Conservation (phyloP, 2,888 invertebrate species). For the Atherix ibis region DNA sequence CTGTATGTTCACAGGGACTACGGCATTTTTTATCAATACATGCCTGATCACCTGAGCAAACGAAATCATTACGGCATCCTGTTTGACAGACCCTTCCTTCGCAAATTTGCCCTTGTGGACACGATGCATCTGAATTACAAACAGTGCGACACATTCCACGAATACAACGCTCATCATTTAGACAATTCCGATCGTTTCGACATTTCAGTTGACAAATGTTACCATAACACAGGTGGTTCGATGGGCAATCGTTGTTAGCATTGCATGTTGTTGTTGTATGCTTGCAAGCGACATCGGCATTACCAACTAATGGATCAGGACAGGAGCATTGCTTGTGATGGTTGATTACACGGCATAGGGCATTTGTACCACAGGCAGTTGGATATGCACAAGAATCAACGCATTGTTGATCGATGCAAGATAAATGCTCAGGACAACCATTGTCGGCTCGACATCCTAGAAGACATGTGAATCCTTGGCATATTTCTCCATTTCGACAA, state of each 20-base stretch:
- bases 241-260: constrained; percentile 48
- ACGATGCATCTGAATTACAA: constrained; percentile 73
- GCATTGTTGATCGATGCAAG: constrained; percentile 70
- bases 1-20: constrained; percentile 57
- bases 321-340: constrained; percentile 64
- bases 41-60: constrained; percentile 57
- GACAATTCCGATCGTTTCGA: constrained; percentile 63
- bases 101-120: constrained; percentile 68
- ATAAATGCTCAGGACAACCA: constrained; percentile 53
- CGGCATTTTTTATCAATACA: constrained; percentile 71
- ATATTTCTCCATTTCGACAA: constrained; percentile 75
- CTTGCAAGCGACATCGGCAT: constrained; percentile 57
- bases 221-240: constrained; percentile 59
- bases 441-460: constrained; percentile 67
- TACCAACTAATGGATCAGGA: constrained; percentile 52
- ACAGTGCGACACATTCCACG: constrained; percentile 67
- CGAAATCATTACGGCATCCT: constrained; percentile 72
- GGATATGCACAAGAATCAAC: constrained; percentile 58
- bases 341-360: constrained; percentile 50
- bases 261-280: constrained; percentile 49
- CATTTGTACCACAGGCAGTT: constrained; percentile 71
- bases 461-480: constrained; percentile 62
- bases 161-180: constrained; percentile 74
- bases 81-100: constrained; percentile 71
- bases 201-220: constrained; percentile 64